Evolutionary conservation across 35 echinoderm and acorn worm species (phyloP).

Genomic region (Eucidaris tribuloides): DNA sequence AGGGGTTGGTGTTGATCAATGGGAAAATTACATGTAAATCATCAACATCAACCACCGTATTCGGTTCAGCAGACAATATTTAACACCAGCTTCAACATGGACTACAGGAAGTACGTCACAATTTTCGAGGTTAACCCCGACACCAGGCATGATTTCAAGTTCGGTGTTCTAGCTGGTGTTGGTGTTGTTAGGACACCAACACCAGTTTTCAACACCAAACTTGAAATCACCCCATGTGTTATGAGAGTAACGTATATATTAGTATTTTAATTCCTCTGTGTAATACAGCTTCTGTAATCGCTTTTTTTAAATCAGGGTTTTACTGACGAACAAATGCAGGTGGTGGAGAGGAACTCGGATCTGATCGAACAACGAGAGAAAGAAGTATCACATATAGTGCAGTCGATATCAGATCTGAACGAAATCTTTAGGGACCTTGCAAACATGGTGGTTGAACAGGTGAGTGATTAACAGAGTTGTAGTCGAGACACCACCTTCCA

Average conservation of each 20-base stretch:
- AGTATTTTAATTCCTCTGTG: not conserved
- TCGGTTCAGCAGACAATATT: too few species aligned
- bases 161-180: too few species aligned
- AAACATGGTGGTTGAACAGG: conserved; percentile 98
- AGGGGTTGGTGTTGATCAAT: too few species aligned
- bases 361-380: conserved; percentile 85
- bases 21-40: too few species aligned
- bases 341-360: conserved; percentile 71
- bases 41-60: too few species aligned
- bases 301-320: conserved; percentile 77
- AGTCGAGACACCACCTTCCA: conserved; percentile 85
- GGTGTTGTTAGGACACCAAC: too few species aligned
- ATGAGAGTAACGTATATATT: not conserved
- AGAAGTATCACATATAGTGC: conserved; percentile 91
- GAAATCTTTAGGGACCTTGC: conserved; percentile 96
- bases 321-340: conserved; percentile 78
- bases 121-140: too few species aligned
- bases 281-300: not conserved
- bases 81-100: too few species aligned
- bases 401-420: conserved; percentile 96
- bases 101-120: too few species aligned
- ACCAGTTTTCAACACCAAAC: too few species aligned
- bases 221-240: too few species aligned
- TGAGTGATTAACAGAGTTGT: conserved; percentile 88
- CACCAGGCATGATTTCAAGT: too few species aligned